Conservation (phyloP, 37 sponge, comb jelly and placozoan species). For the Lycopodina hypogea region DNA sequence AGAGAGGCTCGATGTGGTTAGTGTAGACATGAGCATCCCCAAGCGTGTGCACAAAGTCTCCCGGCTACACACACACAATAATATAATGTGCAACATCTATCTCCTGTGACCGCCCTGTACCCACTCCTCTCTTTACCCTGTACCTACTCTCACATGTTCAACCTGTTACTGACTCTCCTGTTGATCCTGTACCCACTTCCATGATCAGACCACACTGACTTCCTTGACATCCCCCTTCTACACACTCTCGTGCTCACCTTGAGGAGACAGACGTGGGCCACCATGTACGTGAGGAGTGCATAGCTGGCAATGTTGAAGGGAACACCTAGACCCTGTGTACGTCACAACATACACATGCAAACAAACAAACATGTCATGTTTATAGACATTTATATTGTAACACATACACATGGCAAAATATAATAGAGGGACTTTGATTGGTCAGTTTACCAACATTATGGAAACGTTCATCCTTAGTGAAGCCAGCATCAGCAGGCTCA, state of each 20-base stretch:
- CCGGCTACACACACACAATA: slow-evolving; percentile 50
- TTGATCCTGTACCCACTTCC: no score
- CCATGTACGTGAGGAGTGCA: slow-evolving; percentile 94
- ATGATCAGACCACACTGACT: no score
- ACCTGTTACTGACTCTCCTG: no score
- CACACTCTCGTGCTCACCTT: slow-evolving; percentile 40
- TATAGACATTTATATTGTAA: neutral
- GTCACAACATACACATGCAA: no score
- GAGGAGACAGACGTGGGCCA: slow-evolving; percentile 89
- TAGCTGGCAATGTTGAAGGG: slow-evolving; percentile 99
- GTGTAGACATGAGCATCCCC: slow-evolving; percentile 92
- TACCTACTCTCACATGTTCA: no score
- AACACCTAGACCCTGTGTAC: slow-evolving; percentile 87
- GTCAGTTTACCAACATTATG: neutral
- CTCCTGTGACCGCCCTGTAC: no score
- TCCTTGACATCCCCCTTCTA: neutral
- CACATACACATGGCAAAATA: neutral
- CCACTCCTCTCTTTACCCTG: no score
- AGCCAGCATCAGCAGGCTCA: no score
- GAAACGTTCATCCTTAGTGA: no score
- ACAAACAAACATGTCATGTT: neutral
- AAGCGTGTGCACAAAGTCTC: slow-evolving; percentile 76
- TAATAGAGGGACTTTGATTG: neutral
- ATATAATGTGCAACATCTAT: no score
- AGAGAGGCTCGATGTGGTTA: slow-evolving; percentile 91